A percentile compares a stretch with the other conserved stretches of the same genome.
phyloP scores from a whole-genome alignment of 1,140 invertebrate species.

The Mycetomoellerius zeteki region DNA sequence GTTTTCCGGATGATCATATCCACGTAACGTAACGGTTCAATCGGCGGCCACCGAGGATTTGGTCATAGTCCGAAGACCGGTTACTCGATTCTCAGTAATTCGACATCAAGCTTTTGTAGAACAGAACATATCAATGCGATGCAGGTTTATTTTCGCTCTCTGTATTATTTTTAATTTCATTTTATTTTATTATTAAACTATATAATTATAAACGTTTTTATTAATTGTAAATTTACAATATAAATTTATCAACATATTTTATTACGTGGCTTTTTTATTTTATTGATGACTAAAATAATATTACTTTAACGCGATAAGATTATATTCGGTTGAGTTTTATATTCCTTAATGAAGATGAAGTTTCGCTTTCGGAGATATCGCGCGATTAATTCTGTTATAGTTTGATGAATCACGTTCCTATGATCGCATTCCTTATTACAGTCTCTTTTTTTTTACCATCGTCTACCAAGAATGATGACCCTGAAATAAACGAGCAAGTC shows the following conservation, averaged over 20 bases:
- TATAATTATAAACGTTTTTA: not conserved
- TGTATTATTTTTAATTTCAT: not conserved
- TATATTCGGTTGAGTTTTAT: not conserved
- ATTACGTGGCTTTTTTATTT: not conserved
- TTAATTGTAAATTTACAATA: not conserved
- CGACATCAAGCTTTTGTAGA: conserved; percentile 47
- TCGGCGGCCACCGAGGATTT: conserved; percentile 40
- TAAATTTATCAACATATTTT: too few species aligned
- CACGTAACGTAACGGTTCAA: conserved; percentile 68
- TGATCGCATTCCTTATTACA: not conserved
- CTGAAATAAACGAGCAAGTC: conserved; percentile 25
- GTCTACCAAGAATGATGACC: conserved; percentile 18
- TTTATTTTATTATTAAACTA: not conserved
- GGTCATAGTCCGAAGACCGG: conserved; percentile 64
- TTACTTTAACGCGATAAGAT: not conserved
- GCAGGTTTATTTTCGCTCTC: not conserved
- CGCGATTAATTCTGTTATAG: conserved; percentile 8
- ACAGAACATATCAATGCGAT: conserved; percentile 9
- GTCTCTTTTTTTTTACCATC: conserved; percentile 7
- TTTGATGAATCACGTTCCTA: not conserved
- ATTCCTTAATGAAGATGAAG: not conserved
- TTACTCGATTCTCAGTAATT: conserved; percentile 62
- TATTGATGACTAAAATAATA: not conserved
- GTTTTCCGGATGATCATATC: conserved; percentile 67
- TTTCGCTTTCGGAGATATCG: not conserved